Base-by-base conservation (phyloP, 30 jellyfish, hydroid and myxozoan species). In the Pseudorhiza aurosa region DNA sequence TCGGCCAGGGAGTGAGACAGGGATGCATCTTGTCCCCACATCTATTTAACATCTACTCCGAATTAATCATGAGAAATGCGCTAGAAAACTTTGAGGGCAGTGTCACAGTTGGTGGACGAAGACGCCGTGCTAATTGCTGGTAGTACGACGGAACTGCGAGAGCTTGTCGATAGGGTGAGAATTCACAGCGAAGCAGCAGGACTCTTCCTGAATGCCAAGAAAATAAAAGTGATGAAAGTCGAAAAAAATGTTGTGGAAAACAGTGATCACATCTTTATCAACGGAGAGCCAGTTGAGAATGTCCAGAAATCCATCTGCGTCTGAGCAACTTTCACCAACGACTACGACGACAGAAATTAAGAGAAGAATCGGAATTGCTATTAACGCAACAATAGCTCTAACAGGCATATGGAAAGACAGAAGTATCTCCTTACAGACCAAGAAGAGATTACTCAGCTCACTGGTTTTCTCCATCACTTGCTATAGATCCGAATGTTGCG, bases 1-100 rank as follows among this genome's bases (percentile, higher is more conserved):
- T 82, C 27, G 77, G 25, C 26, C 59, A 70, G 56, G 82, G 84
- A 25, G 88, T 58, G 43, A 72, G 86, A 45, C 84, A 84, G 56
- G 94, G 94, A 7, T 68, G 94, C 60, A 70, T 82, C 1, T 2
- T 82, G 9, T 68, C 87, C 5, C 92, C 77, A 5, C 24, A 68
- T 17, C 79, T 82, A 11, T 68, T 68, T 36, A 49, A 68, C 24
- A 8, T 67, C 9, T 82, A 82, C 18, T 57, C 82, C 10, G 81
- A 72, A 32, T 6, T 73, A 8, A 51, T 49, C 51, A 50, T 72
- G 73, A 49, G 73, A 31, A 50, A 72, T 2, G 69, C 70, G 1
- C 55, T 31, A 10, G 26, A 50, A 11, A 73, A 59, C 11, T 72
- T 27, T 30, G 60, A 29, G 11, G 85, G 85, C 50, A 26, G 35